phyloP scores from a whole-genome alignment of 2,113 vertebrate genomes.

The Pardalotus punctatus region DNA sequence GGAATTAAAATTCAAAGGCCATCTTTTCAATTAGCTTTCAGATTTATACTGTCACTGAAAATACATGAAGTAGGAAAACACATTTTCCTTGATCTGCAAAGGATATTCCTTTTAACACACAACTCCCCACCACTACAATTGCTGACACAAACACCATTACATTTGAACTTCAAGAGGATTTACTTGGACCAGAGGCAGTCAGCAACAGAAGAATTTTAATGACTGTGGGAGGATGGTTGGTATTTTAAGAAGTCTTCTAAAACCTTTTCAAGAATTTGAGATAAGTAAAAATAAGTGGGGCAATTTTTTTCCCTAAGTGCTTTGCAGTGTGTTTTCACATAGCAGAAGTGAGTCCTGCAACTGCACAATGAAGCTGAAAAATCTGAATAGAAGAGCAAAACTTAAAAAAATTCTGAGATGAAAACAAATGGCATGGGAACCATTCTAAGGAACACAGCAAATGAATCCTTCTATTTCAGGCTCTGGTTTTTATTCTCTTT shows the following conservation, averaged over 20 bases:
- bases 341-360: background rate
- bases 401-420: background rate
- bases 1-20: background rate
- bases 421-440: background rate
- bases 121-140: background rate
- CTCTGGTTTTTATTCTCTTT: conserved; percentile 13
- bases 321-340: background rate
- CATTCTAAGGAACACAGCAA: background rate
- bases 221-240: conserved; percentile 8
- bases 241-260: conserved; percentile 60
- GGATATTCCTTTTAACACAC: background rate
- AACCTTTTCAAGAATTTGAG: conserved; percentile 44
- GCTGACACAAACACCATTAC: background rate
- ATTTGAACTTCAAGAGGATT: conserved; percentile 25
- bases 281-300: conserved; percentile 44
- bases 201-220: conserved; percentile 61
- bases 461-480: background rate
- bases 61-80: background rate
- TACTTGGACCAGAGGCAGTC: conserved; percentile 9
- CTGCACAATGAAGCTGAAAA: background rate
- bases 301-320: conserved; percentile 1
- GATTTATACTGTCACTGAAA: background rate
- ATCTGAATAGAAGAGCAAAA: background rate
- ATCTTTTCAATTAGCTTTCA: background rate
- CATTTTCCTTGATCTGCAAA: background rate